These are phyloP conservation scores for Turdus rufiventris DNA, from an alignment of 2,113 vertebrate genomes.

Conservation along the genomic window DNA sequence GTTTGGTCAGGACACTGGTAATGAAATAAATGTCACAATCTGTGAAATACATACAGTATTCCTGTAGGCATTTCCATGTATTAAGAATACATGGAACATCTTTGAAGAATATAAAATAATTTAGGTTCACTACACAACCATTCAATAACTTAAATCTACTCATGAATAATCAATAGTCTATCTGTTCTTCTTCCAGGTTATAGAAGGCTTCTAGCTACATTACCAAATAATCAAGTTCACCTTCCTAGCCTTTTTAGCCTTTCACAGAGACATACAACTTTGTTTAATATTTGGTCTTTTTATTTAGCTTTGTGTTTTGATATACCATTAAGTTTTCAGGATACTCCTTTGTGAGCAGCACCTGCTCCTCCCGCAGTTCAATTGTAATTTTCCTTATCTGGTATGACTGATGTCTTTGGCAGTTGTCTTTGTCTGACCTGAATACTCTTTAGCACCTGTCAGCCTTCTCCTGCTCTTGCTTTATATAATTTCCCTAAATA, in stretches of 20 bases:
- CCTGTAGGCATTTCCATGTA: neutral
- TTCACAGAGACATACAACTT: neutral
- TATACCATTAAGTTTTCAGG: neutral
- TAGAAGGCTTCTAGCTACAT: neutral
- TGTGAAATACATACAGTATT: neutral
- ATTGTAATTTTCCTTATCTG: slow-evolving; percentile 51
- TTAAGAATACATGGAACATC: too few species aligned
- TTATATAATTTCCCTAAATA: neutral
- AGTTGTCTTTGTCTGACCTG: slow-evolving; percentile 63
- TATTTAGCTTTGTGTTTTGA: neutral
- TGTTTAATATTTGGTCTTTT: neutral
- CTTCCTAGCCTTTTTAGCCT: neutral
- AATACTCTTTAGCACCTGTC: slow-evolving; percentile 30
- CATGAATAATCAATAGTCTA: neutral
- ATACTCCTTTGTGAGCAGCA: neutral
- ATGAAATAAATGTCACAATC: neutral
- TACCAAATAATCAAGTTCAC: neutral
- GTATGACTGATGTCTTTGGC: slow-evolving; percentile 37
- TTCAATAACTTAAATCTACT: neutral
- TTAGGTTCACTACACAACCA: neutral
- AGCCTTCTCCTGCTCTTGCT: neutral
- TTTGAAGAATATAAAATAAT: neutral
- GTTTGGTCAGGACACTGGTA: neutral
- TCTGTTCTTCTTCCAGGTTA: neutral
- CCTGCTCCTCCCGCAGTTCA: neutral